A percentile compares a stretch with the other conserved stretches of the same genome.
Evolutionary conservation across 2,888 invertebrate genomes (phyloP).

Genomic region (Patella ulyssiponensis): DNA sequence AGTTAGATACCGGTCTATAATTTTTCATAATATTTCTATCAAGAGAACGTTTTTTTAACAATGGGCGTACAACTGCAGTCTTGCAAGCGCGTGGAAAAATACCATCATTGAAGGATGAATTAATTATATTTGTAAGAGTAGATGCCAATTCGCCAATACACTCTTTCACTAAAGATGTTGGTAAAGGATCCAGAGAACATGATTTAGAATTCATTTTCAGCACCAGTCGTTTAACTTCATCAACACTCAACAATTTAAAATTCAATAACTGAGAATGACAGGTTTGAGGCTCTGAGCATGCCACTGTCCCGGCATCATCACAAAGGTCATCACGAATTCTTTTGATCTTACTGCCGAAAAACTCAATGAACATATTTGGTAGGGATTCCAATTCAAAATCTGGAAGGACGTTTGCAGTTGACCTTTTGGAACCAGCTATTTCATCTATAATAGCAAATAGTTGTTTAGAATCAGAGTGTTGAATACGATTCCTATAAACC

Average conservation of each 20-base stretch:
- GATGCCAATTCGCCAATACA: not conserved
- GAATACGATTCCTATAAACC: not conserved
- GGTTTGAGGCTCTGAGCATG: not conserved
- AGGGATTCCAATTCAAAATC: not conserved
- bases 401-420: not conserved
- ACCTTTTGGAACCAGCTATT: not conserved
- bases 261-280: not conserved
- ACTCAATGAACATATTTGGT: not conserved
- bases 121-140: not conserved
- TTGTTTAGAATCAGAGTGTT: not conserved
- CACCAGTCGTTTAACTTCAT: not conserved
- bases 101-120: not conserved
- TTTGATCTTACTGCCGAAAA: not conserved
- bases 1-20: not conserved
- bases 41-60: not conserved
- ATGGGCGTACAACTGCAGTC: not conserved
- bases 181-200: not conserved
- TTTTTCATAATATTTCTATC: not conserved
- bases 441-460: slow-evolving; percentile 4
- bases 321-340: not conserved
- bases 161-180: not conserved
- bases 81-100: not conserved
- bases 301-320: not conserved
- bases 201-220: not conserved
- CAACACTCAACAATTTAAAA: not conserved